These are phyloP conservation scores for Amphiduros pacificus DNA, from an alignment of 2,888 invertebrate species.

Conservation along the genomic window DNA sequence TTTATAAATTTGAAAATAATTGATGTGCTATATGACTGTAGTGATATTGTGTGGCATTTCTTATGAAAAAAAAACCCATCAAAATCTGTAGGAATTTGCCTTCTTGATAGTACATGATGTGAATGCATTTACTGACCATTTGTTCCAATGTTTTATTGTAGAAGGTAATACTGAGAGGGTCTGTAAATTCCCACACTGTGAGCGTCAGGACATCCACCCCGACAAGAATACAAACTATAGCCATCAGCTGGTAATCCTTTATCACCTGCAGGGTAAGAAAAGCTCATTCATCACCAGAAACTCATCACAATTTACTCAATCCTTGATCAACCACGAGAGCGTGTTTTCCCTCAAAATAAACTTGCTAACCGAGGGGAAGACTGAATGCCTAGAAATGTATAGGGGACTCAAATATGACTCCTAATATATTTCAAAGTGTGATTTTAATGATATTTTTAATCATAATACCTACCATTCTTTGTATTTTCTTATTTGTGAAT, in stretches of 20 bases:
- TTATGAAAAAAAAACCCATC: too few relatives aligned
- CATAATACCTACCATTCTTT: conserved; percentile 32
- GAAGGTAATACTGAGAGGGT: conserved; percentile 30
- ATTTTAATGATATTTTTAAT: too few relatives aligned
- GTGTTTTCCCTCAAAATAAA: too few relatives aligned
- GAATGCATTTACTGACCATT: conserved; percentile 19
- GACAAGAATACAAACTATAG: conserved; percentile 34
- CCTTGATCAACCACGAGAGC: too few relatives aligned
- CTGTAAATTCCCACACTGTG: conserved; percentile 34
- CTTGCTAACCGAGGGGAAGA: too few relatives aligned
- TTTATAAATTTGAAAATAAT: too few relatives aligned
- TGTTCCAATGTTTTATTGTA: conserved; percentile 29
- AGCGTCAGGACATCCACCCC: conserved; percentile 33
- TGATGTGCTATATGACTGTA: too few relatives aligned
- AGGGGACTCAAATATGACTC: too few relatives aligned
- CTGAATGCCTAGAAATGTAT: too few relatives aligned
- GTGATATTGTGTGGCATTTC: too few relatives aligned
- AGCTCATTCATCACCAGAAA: background rate
- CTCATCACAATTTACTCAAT: background rate
- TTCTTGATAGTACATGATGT: background rate
- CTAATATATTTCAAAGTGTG: too few relatives aligned
- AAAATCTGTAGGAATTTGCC: too few relatives aligned
- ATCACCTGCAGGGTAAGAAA: conserved; percentile 31
- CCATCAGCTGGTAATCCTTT: conserved; percentile 36
- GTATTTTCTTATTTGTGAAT: conserved; percentile 39